phyloP scores from a whole-genome alignment of 2,888 invertebrate species.

The Drosophila parthenogenetica region DNA sequence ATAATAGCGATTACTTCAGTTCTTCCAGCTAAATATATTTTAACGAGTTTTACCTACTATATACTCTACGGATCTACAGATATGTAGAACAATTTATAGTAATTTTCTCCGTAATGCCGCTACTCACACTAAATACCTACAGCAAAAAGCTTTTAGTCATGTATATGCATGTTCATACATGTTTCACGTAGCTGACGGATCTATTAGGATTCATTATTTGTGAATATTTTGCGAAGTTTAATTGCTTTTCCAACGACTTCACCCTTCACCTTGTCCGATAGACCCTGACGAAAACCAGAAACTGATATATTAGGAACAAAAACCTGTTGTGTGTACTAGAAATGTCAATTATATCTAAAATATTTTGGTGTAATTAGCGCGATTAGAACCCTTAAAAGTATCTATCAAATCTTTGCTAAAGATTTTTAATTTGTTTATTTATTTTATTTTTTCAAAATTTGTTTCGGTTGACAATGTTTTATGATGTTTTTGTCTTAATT shows the following conservation, averaged over 20 bases:
- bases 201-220: slow-evolving; percentile 34
- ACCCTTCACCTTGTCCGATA: slow-evolving; percentile 43
- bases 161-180: background rate
- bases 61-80: background rate
- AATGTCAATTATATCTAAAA: background rate
- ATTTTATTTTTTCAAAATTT: too few species aligned
- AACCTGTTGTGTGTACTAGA: slow-evolving; percentile 16
- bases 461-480: background rate
- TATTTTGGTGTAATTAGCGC: too few species aligned
- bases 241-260: slow-evolving; percentile 36
- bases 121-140: background rate
- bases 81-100: slow-evolving; percentile 7
- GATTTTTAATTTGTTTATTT: background rate
- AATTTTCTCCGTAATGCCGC: slow-evolving; percentile 1
- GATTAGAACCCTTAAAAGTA: too few species aligned
- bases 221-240: slow-evolving; percentile 17
- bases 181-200: background rate
- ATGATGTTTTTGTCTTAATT: slow-evolving; percentile 17
- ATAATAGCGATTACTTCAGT: background rate
- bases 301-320: slow-evolving; percentile 23
- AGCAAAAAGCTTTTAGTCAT: slow-evolving; percentile 6
- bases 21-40: background rate
- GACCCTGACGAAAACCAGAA: slow-evolving; percentile 25
- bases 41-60: too few species aligned
- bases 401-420: too few species aligned